phyloP scores from a whole-genome alignment of 2,888 invertebrate genomes.

The Sepioteuthis lessoniana region DNA sequence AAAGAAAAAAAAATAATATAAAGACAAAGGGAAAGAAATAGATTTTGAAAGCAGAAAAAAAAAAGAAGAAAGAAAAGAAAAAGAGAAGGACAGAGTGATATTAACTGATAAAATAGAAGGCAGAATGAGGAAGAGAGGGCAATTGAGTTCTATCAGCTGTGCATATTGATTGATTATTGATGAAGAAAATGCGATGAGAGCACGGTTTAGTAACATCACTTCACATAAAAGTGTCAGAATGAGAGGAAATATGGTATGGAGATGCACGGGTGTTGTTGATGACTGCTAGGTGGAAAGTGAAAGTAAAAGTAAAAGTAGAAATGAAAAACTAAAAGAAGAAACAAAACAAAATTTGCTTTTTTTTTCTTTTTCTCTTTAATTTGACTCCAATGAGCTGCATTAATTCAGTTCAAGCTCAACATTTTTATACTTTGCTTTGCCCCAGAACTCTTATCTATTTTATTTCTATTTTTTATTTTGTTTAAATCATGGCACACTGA shows the following conservation, averaged over 20 bases:
- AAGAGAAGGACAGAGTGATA: too few relatives aligned
- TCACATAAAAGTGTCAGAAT: conserved; percentile 33
- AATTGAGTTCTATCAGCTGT: conserved; percentile 10
- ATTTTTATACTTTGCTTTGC: background rate
- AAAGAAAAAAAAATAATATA: too few relatives aligned
- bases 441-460: background rate
- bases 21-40: too few relatives aligned
- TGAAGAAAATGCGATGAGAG: conserved; percentile 33
- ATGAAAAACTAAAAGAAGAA: background rate
- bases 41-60: too few relatives aligned
- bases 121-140: background rate
- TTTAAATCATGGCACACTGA: background rate
- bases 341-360: background rate
- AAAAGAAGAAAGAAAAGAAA: too few relatives aligned
- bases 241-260: background rate
- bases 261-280: background rate
- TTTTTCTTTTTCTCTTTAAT: background rate
- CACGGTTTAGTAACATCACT: conserved; percentile 9
- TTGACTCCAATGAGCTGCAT: conserved; percentile 21
- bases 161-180: conserved; percentile 23
- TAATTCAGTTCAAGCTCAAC: conserved; percentile 24
- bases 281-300: background rate
- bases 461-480: background rate
- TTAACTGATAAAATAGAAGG: background rate
- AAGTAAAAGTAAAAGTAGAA: background rate